Base-by-base conservation (phyloP, 1,140 invertebrate genomes). In the Aphelenchoides avenae region DNA sequence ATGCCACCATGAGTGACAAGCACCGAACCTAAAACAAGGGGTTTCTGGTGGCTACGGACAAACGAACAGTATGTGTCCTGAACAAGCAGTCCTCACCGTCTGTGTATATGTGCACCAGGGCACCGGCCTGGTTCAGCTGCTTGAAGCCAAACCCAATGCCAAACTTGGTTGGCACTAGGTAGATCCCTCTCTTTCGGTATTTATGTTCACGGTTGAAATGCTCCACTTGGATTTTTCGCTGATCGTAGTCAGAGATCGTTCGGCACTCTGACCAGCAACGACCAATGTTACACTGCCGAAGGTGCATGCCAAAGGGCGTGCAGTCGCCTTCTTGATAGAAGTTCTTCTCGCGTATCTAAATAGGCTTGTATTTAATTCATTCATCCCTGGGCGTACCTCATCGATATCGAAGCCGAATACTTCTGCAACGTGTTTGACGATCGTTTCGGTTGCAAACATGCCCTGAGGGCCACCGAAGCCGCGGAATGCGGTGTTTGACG, bases 1-100 rank as follows among this genome's bases (percentile, higher is more conserved):
- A 86, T 87, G 15, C 91, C 91, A 37, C 88, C 89, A 76, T 94
- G 90, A 26, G 84, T 85, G n/a, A 96, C 69, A 2, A 95, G 80
- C 4, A 95, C 88, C 0, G 90, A 91, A 1, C 92, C 92, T n/a
- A n/a, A n/a, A n/a, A n/a, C n/a, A n/a, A n/a, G n/a, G n/a, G n/a
- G n/a, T n/a, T n/a, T n/a, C n/a, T n/a, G n/a, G n/a, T n/a, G n/a
- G n/a, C n/a, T n/a, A n/a, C n/a, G n/a, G n/a, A n/a, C n/a, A n/a
- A n/a, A n/a, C n/a, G n/a, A n/a, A n/a, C n/a, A n/a, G n/a, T n/a
- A n/a, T n/a, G n/a, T n/a, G n/a, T n/a, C n/a, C n/a, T n/a, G n/a
- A n/a, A n/a, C n/a, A n/a, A n/a, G n/a, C n/a, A n/a, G n/a, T n/a
- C n/a, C n/a, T n/a, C n/a, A n/a, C n/a, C n/a, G n/a, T n/a, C n/a